These are phyloP conservation scores for Sussaba pulchella DNA, from an alignment of 2,888 invertebrate species.

Conservation along the genomic window DNA sequence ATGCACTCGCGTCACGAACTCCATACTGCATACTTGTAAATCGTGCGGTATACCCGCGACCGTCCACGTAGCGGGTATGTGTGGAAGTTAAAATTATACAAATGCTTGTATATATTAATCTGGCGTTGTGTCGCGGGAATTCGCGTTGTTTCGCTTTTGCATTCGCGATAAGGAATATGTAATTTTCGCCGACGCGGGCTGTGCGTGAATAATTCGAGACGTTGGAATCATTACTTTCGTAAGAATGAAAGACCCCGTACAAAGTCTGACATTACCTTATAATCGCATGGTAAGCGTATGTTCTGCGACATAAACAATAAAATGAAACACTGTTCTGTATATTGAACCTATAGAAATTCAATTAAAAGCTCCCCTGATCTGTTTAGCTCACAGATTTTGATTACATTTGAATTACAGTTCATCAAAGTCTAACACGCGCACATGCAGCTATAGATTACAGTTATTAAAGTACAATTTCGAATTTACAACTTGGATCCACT, in stretches of 20 bases:
- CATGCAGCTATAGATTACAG: no score
- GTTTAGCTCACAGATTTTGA: no score
- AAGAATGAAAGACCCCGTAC: conserved; percentile 22
- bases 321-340: no score
- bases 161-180: conserved; percentile 55
- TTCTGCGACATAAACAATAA: no score
- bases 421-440: no score
- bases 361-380: no score
- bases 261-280: no score
- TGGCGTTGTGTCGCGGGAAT: conserved; percentile 17
- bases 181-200: conserved; percentile 22
- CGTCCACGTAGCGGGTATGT: not conserved
- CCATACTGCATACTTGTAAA: conserved; percentile 38
- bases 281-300: no score
- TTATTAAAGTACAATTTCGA: no score
- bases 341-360: no score
- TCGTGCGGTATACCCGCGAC: not conserved
- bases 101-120: conserved; percentile 52
- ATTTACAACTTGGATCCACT: no score
- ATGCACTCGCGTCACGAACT: conserved; percentile 52
- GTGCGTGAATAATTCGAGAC: conserved; percentile 24
- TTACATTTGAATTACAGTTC: no score
- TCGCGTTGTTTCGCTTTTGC: conserved; percentile 16
- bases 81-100: conserved; percentile 57
- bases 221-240: conserved; percentile 11